Evolutionary conservation across 2,888 invertebrate genomes (phyloP).

Genomic region (Horisme vitalbata): DNA sequence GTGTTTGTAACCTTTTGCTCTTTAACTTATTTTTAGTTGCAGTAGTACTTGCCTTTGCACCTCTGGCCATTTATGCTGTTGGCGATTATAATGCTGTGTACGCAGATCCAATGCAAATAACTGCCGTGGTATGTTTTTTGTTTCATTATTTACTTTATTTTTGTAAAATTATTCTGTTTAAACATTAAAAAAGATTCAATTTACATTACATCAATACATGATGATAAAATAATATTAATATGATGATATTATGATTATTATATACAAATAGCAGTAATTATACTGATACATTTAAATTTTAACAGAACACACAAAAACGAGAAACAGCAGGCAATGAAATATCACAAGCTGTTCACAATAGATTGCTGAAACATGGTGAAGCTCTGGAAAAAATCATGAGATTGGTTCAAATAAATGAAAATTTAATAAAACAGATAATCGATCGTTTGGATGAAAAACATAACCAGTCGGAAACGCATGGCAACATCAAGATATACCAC

Average conservation of each 20-base stretch:
- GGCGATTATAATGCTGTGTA: conserved; percentile 2
- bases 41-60: not conserved
- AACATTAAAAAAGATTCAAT: too few species aligned
- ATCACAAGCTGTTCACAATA: conserved; percentile 52
- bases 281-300: conserved; percentile 24
- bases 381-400: conserved; percentile 55
- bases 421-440: conserved; percentile 47
- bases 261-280: not conserved
- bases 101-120: conserved; percentile 10
- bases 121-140: conserved; percentile 9
- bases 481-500: conserved; percentile 48
- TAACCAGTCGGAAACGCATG: conserved; percentile 50
- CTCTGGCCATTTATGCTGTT: conserved; percentile 1
- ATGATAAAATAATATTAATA: too few species aligned
- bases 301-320: conserved; percentile 50
- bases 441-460: conserved; percentile 44
- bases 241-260: too few species aligned
- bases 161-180: too few species aligned
- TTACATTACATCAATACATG: too few species aligned
- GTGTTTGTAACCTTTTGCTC: not conserved
- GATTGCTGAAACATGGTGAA: conserved; percentile 56
- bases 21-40: conserved; percentile 1
- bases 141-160: too few species aligned
- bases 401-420: conserved; percentile 43
- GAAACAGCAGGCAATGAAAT: conserved; percentile 37